Conservation (phyloP, 2,888 invertebrate genomes). For the Drosophila yooni region DNA sequence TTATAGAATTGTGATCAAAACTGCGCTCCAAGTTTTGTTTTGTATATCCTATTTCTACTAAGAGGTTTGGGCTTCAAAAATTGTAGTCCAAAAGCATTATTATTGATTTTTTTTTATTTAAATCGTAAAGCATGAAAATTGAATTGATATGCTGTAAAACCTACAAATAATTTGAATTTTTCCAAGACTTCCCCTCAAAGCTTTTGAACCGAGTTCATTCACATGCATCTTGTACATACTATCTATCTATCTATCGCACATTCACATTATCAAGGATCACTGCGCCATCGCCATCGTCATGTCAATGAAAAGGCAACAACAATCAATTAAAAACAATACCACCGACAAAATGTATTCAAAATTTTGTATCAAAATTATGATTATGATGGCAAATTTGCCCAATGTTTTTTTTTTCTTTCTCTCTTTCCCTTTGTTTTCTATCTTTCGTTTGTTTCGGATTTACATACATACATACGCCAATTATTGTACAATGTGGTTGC, state of each 20-base stretch:
- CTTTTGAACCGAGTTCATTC: neutral
- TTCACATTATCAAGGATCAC: constrained; percentile 30
- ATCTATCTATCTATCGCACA: constrained; percentile 1
- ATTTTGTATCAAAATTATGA: constrained; percentile 64
- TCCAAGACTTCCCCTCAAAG: neutral
- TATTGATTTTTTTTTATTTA: neutral
- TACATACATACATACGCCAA: constrained; percentile 23
- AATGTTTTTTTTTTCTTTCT: constrained; percentile 41
- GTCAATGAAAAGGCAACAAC: constrained; percentile 29
- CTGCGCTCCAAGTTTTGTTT: neutral
- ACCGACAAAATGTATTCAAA: constrained; percentile 47
- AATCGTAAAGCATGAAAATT: neutral
- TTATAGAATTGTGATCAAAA: neutral
- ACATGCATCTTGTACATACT: constrained; percentile 4
- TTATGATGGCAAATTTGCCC: constrained; percentile 44
- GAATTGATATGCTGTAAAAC: neutral
- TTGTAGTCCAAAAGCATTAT: neutral
- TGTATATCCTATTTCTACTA: neutral
- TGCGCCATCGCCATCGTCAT: constrained; percentile 48
- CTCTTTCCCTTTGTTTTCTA: constrained; percentile 59
- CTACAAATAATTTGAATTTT: neutral
- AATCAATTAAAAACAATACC: constrained; percentile 7
- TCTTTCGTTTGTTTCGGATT: constrained; percentile 58
- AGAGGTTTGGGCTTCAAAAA: neutral
- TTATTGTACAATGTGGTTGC: constrained; percentile 49